These are phyloP conservation scores for Spermophilus dauricus DNA, from an alignment of 2,113 vertebrate genomes.

Conservation along the genomic window DNA sequence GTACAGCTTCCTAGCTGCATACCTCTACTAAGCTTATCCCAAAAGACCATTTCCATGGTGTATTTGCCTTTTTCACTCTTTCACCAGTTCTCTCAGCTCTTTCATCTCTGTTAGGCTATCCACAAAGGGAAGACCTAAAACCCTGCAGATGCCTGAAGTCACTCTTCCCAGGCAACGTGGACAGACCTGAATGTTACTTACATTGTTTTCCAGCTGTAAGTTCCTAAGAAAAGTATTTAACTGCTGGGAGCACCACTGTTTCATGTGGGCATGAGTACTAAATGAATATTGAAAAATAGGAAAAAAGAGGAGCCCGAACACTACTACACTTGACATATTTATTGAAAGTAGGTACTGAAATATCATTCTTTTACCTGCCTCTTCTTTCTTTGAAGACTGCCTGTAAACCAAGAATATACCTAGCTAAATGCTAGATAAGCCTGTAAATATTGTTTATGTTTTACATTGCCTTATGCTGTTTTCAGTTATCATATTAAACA, in stretches of 20 bases:
- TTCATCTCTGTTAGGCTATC: neutral
- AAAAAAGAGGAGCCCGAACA: neutral
- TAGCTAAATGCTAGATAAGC: neutral
- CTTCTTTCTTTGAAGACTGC: neutral
- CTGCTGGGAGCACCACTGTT: neutral
- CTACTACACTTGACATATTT: neutral
- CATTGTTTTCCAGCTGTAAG: neutral
- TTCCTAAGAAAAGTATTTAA: conserved; percentile 2
- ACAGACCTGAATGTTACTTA: neutral
- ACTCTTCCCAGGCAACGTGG: neutral
- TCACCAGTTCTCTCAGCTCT: conserved; percentile 5
- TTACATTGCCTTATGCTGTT: neutral
- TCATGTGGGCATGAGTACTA: neutral
- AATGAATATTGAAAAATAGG: conserved; percentile 18
- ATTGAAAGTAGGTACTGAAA: neutral
- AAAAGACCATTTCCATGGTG: neutral
- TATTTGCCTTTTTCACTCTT: neutral
- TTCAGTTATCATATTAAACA: conserved; percentile 16
- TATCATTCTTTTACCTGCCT: neutral
- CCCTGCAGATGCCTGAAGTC: neutral
- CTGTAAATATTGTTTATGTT: neutral
- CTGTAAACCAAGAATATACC: neutral
- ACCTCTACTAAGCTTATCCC: neutral
- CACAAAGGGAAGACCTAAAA: neutral
- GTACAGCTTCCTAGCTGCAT: neutral